These are phyloP conservation scores for Elmis aenea DNA, from an alignment of 2,888 invertebrate species.

Conservation along the genomic window DNA sequence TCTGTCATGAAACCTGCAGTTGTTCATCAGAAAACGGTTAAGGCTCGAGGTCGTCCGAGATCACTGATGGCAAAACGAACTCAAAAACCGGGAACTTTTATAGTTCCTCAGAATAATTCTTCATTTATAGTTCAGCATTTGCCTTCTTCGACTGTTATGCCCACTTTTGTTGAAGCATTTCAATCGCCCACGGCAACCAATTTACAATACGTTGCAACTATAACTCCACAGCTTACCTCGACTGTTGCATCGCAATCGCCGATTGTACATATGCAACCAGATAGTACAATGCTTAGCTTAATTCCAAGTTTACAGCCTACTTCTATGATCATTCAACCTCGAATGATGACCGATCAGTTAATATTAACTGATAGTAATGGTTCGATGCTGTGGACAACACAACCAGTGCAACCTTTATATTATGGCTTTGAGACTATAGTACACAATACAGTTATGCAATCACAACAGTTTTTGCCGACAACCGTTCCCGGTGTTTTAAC, in stretches of 20 bases:
- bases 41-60: conserved; percentile 31
- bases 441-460: conserved; percentile 86
- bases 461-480: conserved; percentile 77
- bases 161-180: conserved; percentile 64
- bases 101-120: conserved; percentile 44
- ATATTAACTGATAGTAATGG: conserved; percentile 44
- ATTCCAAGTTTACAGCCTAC: conserved; percentile 40
- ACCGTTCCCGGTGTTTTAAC: conserved; percentile 76
- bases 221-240: conserved; percentile 48
- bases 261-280: conserved; percentile 50
- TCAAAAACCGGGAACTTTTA: conserved; percentile 19
- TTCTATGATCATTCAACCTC: conserved; percentile 40
- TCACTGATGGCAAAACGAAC: conserved; percentile 28
- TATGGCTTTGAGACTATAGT: conserved; percentile 82
- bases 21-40: conserved; percentile 32
- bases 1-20: conserved; percentile 32
- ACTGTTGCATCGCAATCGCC: conserved; percentile 34
- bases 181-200: conserved; percentile 67
- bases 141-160: conserved; percentile 48
- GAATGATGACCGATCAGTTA: conserved; percentile 40
- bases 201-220: conserved; percentile 71
- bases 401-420: conserved; percentile 70
- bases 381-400: conserved; percentile 40
- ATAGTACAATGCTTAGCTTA: conserved; percentile 41
- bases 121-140: conserved; percentile 65